Evolutionary conservation across 2,888 invertebrate species (phyloP).

Genomic region (Eumerus sabulonum): DNA sequence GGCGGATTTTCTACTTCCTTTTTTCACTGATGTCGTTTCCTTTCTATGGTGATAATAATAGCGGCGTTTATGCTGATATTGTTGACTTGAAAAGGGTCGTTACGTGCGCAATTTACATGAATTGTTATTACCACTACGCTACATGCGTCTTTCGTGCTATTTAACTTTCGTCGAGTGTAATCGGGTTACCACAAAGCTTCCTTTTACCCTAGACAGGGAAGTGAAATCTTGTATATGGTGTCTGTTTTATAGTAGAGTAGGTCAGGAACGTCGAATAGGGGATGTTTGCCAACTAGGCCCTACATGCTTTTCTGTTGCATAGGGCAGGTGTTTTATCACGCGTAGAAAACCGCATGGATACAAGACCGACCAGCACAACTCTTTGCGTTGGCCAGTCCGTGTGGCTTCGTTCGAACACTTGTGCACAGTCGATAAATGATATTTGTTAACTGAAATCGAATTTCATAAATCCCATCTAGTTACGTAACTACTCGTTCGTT

Average conservation of each 20-base stretch:
- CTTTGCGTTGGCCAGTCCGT: too few relatives aligned
- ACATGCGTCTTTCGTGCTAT: constrained; percentile 59
- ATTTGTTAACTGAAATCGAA: constrained; percentile 2
- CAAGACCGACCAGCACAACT: too few relatives aligned
- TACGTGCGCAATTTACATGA: constrained; percentile 67
- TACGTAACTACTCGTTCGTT: constrained; percentile 31
- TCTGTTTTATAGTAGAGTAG: constrained; percentile 45
- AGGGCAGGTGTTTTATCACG: too few relatives aligned
- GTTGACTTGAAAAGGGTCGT: constrained; percentile 65
- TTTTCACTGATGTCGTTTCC: constrained; percentile 9
- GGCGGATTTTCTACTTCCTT: constrained; percentile 16
- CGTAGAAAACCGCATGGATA: too few relatives aligned
- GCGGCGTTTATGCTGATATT: constrained; percentile 61
- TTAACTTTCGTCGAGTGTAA: constrained; percentile 11
- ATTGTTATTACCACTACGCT: constrained; percentile 61
- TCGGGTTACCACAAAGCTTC: too few relatives aligned
- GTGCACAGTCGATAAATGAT: not conserved
- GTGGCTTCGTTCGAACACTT: too few relatives aligned
- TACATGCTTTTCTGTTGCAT: too few relatives aligned
- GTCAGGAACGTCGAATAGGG: constrained; percentile 53
- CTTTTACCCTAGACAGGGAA: constrained; percentile 1
- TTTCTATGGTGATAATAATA: constrained; percentile 31
- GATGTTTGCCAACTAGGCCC: not conserved
- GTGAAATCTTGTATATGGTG: not conserved
- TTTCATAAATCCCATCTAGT: constrained; percentile 49